These are phyloP conservation scores for Tretioscincus oriximinensis DNA, from an alignment of 2,113 vertebrate species.

Conservation along the genomic window DNA sequence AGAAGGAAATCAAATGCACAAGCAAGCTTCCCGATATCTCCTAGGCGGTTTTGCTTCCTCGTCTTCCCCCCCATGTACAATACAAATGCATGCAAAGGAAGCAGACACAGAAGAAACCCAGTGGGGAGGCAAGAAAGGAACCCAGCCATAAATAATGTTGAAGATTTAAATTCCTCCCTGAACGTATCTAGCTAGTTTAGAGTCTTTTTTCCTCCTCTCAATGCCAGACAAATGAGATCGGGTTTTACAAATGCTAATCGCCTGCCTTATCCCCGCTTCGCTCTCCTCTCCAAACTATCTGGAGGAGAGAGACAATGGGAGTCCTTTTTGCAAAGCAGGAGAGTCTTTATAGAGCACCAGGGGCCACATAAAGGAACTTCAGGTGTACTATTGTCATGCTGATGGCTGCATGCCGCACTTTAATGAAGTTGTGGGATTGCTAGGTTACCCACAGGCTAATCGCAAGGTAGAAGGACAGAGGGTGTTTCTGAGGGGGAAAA, in stretches of 20 bases:
- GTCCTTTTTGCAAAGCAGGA: constrained; percentile 1
- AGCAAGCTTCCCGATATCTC: not conserved
- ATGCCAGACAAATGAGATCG: constrained; percentile 30
- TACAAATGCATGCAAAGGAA: not conserved
- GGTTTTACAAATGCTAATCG: constrained; percentile 28
- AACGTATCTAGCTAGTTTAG: not conserved
- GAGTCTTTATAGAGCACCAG: constrained; percentile 13
- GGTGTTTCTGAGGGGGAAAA: no score
- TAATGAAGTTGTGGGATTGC: constrained; percentile 46
- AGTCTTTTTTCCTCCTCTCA: constrained; percentile 6
- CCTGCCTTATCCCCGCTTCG: constrained; percentile 15
- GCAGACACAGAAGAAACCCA: not conserved
- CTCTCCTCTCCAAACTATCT: not conserved
- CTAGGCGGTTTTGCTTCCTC: not conserved
- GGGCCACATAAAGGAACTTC: not conserved
- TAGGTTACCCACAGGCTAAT: constrained; percentile 18
- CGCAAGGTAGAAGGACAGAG: not conserved
- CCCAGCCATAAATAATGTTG: constrained; percentile 3
- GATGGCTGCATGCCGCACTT: constrained; percentile 10
- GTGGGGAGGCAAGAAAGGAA: constrained; percentile 9
- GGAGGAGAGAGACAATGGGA: not conserved
- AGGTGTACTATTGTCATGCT: constrained; percentile 29
- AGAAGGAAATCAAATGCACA: not conserved
- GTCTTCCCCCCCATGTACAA: not conserved
- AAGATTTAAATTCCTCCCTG: constrained; percentile 5